Evolutionary conservation across 2,888 invertebrate species (phyloP), one percentile per base, ranked within the genome.

Genomic region (Pristionchus japonicus): DNA sequence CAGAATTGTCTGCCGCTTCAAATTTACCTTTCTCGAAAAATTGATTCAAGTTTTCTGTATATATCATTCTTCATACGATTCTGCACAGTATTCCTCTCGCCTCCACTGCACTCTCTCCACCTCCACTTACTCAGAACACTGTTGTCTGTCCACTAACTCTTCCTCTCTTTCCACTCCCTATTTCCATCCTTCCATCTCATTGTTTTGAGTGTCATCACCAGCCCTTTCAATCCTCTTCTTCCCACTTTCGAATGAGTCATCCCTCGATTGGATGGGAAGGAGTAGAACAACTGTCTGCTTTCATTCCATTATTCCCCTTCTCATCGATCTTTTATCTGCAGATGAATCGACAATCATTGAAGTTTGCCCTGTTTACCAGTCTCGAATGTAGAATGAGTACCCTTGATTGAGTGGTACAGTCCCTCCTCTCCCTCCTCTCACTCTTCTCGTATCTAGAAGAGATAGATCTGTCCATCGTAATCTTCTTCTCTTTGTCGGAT

Each of bases 131-230:
- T 67, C 20, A 9, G 27, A 27, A 31, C 27, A 7, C 0, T 67
- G 67, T 52, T 52, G 11, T 20, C 52, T 52, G 13, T 52, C 27
- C 61, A 61, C 61, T 61, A 23, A 27, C 27, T n/a, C 27, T 61
- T 7, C 61, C 7, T 61, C 61, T 61, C 64, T 57, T 23, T 20
- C 17, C 34, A 31, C 15, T 34, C 17, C 23, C 57, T 7, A 27
- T 61, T 61, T 34, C 13, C 64, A 1, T 34, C 64, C 31, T 34
- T 67, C 31, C 11, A 27, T 67, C 64, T 67, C 64, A 67, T 67
- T 67, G 64, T 67, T 67, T 67, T 43, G 37, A 77, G 43, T 77
- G 43, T 77, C 40, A 77, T 77, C 77, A 74, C 74, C 23, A 43
- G 15, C 77, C 37, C 43, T 43, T 77, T 77, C 40, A 77, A 77